phyloP scores from a whole-genome alignment of 2,797 vertebrate genomes.

The Ctenochaetus hawaiiensis region DNA sequence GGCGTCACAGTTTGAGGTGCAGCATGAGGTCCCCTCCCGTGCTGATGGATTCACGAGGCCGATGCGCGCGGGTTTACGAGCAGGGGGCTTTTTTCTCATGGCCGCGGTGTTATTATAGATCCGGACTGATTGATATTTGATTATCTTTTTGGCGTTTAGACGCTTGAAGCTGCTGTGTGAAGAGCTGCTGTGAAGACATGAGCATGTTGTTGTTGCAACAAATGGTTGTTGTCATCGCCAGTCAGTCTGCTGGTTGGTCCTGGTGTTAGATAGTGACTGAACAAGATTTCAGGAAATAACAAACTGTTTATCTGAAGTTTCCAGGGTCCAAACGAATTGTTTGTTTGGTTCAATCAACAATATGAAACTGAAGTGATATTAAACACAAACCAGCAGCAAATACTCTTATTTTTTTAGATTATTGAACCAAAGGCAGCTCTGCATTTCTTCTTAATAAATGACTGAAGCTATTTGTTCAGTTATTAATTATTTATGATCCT shows the following conservation, averaged over 20 bases:
- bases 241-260: background rate
- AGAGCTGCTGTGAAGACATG: background rate
- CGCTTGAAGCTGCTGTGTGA: background rate
- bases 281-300: background rate
- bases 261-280: background rate
- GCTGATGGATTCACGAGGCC: too few species aligned
- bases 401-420: background rate
- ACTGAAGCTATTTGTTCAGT: background rate
- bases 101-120: too few species aligned
- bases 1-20: background rate
- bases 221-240: background rate
- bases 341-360: background rate
- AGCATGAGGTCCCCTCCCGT: background rate
- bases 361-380: background rate
- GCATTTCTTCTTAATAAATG: too few species aligned
- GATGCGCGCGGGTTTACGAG: too few species aligned
- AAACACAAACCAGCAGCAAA: background rate
- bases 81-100: too few species aligned
- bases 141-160: too few species aligned
- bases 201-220: background rate
- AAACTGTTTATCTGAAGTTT: background rate
- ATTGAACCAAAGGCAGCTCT: too few species aligned
- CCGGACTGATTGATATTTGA: too few species aligned
- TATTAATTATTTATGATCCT: background rate
- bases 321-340: background rate